Conservation (phyloP, 2,113 vertebrate genomes). For the Malurus cyaneus region DNA sequence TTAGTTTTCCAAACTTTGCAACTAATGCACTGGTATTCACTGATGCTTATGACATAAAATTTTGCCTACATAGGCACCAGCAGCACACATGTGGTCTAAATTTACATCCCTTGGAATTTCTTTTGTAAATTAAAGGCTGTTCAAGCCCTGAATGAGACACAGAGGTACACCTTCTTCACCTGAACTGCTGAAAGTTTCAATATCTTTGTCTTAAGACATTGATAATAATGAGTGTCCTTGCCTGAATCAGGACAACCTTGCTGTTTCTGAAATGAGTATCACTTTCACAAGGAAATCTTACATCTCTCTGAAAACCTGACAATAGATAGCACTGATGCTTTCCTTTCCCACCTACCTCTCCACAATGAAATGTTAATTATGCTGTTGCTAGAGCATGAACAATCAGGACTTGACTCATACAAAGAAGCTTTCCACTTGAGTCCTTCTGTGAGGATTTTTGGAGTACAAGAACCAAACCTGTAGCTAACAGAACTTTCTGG, state of each 20-base stretch:
- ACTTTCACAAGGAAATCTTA: not conserved
- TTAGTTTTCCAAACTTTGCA: not conserved
- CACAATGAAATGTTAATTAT: not conserved
- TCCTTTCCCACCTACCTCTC: not conserved
- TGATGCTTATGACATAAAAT: not conserved
- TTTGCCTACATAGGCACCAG: not conserved
- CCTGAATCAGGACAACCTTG: not conserved
- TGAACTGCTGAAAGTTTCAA: not conserved
- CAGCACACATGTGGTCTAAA: not conserved
- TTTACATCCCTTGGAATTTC: not conserved
- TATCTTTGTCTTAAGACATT: not conserved
- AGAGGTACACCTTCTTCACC: not conserved
- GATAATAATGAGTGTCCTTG: rapidly evolving
- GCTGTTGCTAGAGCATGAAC: not conserved
- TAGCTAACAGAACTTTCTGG: not conserved
- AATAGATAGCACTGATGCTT: not conserved
- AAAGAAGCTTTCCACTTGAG: not conserved
- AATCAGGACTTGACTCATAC: not conserved
- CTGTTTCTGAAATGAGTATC: not conserved
- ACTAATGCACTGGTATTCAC: not conserved
- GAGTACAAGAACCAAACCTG: not conserved
- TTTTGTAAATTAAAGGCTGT: not conserved
- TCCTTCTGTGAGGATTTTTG: not conserved
- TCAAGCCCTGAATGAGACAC: not conserved
- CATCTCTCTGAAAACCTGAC: not conserved